Conservation (phyloP, 2,797 vertebrate species). For the Calcarius lapponicus region DNA sequence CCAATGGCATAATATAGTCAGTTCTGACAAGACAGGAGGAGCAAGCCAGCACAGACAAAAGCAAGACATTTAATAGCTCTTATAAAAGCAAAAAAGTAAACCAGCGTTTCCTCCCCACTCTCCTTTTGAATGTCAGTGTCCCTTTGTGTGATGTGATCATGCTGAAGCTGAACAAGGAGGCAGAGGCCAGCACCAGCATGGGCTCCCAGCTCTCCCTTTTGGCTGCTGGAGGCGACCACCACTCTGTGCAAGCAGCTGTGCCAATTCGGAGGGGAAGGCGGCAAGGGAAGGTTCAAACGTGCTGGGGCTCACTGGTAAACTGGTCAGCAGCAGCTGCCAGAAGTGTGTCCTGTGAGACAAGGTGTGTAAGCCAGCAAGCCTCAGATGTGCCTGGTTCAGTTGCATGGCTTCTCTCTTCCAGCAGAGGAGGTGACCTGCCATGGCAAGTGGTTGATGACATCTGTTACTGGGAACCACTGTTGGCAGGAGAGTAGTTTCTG, state of each 20-base stretch:
- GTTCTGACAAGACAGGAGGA: not conserved
- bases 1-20: not conserved
- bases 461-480: not conserved
- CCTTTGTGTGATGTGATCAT: rapidly evolving
- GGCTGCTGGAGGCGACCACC: rapidly evolving
- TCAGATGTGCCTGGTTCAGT: not conserved
- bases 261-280: not conserved
- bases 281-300: not conserved
- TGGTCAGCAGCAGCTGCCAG: not conserved
- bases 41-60: not conserved
- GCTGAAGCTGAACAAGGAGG: not conserved
- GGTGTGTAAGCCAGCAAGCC: not conserved
- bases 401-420: not conserved
- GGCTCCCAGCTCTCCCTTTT: not conserved
- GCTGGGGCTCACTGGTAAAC: not conserved
- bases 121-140: not conserved
- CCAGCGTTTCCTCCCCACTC: not conserved
- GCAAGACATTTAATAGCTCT: not conserved
- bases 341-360: not conserved
- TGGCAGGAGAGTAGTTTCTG: not conserved
- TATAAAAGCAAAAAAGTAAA: not conserved
- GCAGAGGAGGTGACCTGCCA: not conserved
- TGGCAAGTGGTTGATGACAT: not conserved
- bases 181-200: not conserved
- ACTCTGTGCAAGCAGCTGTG: not conserved